Conservation (phyloP, 1,140 invertebrate species). For the Arion vulgaris region DNA sequence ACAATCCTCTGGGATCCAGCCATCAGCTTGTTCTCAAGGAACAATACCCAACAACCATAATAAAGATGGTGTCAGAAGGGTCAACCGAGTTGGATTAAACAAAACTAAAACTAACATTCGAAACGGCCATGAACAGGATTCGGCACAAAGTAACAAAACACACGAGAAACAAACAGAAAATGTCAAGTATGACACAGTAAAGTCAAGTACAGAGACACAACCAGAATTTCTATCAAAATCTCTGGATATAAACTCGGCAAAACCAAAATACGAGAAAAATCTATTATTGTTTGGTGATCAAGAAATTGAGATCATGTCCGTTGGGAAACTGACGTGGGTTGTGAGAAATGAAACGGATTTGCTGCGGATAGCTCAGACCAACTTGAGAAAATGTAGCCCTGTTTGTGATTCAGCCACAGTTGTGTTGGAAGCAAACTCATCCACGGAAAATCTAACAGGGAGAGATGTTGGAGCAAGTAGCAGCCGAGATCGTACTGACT, state of each 20-base stretch:
- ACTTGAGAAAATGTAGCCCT: constrained; percentile 25
- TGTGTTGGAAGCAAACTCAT: constrained; percentile 34
- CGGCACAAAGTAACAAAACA: not conserved
- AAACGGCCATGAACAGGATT: constrained; percentile 9
- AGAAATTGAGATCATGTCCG: constrained; percentile 68
- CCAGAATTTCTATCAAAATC: not conserved
- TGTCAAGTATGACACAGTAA: constrained; percentile 18
- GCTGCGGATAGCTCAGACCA: constrained; percentile 34
- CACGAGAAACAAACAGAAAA: constrained; percentile 27
- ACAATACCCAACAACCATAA: not conserved
- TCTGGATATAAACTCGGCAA: constrained; percentile 12
- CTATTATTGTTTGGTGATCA: constrained; percentile 65
- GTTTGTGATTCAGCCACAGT: constrained; percentile 32
- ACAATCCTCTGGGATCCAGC: not conserved
- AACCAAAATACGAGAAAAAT: constrained; percentile 60
- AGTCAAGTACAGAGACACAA: not conserved
- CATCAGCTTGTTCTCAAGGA: not conserved
- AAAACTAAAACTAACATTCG: not conserved
- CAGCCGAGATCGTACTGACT: constrained; percentile 20
- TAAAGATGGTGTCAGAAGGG: not conserved
- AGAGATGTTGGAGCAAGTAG: not conserved
- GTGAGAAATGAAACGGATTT: constrained; percentile 66
- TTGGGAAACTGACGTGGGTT: constrained; percentile 67
- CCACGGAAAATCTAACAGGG: not conserved
- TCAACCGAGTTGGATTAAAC: not conserved